Conservation (phyloP, 2,113 vertebrate species). For the Struthio camelus region DNA sequence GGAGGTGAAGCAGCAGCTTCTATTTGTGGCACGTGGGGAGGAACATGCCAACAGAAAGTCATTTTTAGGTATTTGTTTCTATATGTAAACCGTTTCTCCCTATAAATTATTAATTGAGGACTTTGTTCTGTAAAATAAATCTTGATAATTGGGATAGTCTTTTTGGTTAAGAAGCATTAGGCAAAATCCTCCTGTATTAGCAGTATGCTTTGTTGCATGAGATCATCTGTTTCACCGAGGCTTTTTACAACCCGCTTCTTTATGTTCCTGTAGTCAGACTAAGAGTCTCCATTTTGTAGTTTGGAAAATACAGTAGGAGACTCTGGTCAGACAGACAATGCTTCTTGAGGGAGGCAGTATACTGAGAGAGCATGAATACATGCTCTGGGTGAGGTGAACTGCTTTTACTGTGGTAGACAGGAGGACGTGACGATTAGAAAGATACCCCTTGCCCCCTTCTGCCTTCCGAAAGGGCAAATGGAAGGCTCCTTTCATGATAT, state of each 20-base stretch:
- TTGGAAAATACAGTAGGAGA: not conserved
- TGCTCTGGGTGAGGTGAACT: not conserved
- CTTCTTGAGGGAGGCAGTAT: not conserved
- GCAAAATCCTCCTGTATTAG: not conserved
- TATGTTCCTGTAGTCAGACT: not conserved
- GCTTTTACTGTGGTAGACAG: not conserved
- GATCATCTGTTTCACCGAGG: conserved; percentile 4
- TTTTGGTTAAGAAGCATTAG: not conserved
- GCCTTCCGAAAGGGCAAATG: conserved; percentile 51
- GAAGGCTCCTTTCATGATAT: conserved; percentile 35
- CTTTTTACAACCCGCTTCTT: not conserved
- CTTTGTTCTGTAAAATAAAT: not conserved
- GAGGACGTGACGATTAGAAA: not conserved
- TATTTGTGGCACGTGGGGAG: not conserved
- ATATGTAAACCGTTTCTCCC: not conserved
- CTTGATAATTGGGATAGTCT: not conserved
- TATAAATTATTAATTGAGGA: not conserved
- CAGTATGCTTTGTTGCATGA: not conserved
- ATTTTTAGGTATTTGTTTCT: not conserved
- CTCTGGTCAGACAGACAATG: not conserved
- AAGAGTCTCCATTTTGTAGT: not conserved
- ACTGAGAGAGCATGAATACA: not conserved
- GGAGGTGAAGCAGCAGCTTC: not conserved
- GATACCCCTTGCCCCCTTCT: not conserved
- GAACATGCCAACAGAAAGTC: not conserved